phyloP scores from a whole-genome alignment of 2,113 vertebrate species.

The Siphamia tubifer region DNA sequence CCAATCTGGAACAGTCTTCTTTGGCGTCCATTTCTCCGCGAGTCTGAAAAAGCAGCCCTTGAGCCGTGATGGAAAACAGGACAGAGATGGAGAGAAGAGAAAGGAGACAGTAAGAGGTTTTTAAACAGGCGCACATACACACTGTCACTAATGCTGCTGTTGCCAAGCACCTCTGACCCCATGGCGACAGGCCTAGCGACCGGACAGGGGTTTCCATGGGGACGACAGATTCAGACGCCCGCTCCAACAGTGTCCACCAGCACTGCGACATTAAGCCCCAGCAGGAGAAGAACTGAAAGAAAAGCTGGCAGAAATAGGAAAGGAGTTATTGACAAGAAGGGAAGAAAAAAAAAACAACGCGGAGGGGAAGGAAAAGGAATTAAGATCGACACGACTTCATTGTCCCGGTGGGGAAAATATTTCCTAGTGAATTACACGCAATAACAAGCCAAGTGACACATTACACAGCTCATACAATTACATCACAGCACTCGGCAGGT shows the following conservation, averaged over 20 bases:
- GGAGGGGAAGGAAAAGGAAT: neutral
- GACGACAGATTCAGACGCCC: conserved; percentile 9
- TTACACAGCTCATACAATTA: neutral
- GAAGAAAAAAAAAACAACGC: no score
- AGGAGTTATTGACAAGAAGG: neutral
- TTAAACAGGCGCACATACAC: neutral
- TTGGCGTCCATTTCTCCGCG: no score
- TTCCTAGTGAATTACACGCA: neutral
- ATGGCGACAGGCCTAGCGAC: conserved; percentile 14
- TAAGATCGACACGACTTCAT: no score
- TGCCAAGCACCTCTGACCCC: conserved; percentile 34
- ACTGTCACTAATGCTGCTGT: neutral
- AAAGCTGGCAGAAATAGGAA: neutral
- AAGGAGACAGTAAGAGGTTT: neutral
- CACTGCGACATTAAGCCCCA: neutral
- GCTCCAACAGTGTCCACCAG: conserved; percentile 6
- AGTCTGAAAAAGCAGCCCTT: no score
- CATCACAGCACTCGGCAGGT: neutral
- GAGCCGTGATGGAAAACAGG: no score
- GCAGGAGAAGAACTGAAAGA: neutral
- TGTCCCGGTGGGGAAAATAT: neutral
- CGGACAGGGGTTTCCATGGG: conserved; percentile 24
- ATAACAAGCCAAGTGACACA: neutral
- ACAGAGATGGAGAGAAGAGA: no score
- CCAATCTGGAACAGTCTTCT: no score